Evolutionary conservation across 2,113 vertebrate genomes (phyloP).

Genomic region (Nothocercus julius): DNA sequence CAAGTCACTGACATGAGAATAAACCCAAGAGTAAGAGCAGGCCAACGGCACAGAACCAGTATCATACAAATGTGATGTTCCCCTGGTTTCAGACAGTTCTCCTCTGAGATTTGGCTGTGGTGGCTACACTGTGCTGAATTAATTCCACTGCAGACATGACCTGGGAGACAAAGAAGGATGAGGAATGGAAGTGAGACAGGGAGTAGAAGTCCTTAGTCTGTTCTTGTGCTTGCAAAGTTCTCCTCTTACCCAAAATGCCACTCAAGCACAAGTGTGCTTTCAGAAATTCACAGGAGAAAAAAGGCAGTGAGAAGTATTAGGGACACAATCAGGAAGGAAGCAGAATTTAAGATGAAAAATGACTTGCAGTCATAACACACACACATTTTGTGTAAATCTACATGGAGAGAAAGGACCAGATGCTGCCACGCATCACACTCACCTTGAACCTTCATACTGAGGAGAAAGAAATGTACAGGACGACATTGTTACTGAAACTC

Average conservation of each 20-base stretch:
- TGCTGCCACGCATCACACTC: background rate
- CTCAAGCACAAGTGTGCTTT: background rate
- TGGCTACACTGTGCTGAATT: fast-evolving
- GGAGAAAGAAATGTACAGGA: background rate
- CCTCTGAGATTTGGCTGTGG: background rate
- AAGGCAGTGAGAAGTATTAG: background rate
- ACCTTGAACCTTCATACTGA: background rate
- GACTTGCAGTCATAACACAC: background rate
- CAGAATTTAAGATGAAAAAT: background rate
- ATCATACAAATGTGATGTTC: background rate
- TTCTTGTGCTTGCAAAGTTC: background rate
- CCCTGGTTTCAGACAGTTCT: background rate
- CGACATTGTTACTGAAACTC: background rate
- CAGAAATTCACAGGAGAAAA: background rate
- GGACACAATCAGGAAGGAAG: background rate
- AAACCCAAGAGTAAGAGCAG: background rate
- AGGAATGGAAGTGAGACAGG: background rate
- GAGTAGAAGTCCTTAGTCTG: background rate
- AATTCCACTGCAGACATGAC: background rate
- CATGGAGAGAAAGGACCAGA: background rate
- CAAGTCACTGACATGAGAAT: background rate
- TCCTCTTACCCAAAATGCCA: background rate
- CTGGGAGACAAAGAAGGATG: background rate
- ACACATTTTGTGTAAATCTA: background rate
- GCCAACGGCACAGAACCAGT: background rate